These are phyloP conservation scores for Alcedo quadribrachys DNA, from an alignment of 2,797 vertebrate genomes.

Conservation along the genomic window DNA sequence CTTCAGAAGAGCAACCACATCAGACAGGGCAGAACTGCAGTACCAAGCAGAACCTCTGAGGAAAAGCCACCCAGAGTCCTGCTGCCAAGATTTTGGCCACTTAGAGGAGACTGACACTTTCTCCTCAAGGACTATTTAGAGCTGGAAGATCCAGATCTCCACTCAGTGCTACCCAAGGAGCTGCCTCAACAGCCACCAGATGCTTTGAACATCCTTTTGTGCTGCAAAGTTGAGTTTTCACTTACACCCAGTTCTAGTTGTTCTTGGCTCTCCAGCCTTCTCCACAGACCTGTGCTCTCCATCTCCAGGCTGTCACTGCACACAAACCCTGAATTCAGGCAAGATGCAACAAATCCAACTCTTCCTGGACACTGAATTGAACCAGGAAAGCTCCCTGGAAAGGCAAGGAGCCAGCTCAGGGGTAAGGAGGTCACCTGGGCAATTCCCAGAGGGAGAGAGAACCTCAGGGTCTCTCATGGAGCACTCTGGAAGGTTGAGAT, in stretches of 20 bases:
- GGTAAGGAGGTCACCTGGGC: neutral
- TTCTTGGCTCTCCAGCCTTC: neutral
- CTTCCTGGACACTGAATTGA: neutral
- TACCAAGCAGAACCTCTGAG: neutral
- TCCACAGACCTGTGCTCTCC: constrained; percentile 13
- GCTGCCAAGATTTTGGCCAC: neutral
- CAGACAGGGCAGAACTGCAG: neutral
- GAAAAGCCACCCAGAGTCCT: neutral
- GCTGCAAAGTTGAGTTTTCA: neutral
- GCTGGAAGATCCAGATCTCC: neutral
- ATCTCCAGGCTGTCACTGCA: neutral
- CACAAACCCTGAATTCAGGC: neutral
- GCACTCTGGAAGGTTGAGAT: neutral
- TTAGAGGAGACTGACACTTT: neutral
- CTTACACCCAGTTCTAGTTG: neutral
- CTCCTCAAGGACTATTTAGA: neutral
- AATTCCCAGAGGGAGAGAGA: neutral
- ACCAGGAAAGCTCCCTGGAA: neutral
- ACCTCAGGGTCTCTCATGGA: rapidly evolving
- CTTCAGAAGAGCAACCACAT: neutral
- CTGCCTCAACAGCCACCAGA: neutral
- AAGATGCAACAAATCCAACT: neutral
- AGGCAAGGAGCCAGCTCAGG: neutral
- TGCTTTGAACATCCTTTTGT: neutral
- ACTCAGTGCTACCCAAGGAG: neutral